Percentiles rank a stretch among this genome's conserved stretches.
Conservation (phyloP, 1,140 invertebrate genomes). For the Psilanteris sp. region DNA sequence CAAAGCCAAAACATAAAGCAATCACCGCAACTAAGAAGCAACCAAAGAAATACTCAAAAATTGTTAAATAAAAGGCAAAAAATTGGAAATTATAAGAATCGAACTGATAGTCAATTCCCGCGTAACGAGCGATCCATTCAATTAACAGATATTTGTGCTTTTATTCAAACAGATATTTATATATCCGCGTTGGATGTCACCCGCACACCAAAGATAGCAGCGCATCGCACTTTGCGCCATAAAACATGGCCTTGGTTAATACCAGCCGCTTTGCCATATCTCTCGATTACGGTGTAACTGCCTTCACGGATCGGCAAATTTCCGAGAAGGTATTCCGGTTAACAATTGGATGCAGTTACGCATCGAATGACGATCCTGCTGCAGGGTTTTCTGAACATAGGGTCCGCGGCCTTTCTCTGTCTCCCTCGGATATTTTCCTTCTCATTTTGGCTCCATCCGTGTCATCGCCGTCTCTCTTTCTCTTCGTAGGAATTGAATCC, state of each 20-base stretch:
- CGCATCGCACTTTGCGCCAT: constrained; percentile 62
- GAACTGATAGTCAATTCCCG: too few species aligned
- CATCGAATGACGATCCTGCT: constrained; percentile 68
- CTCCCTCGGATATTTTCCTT: constrained; percentile 14
- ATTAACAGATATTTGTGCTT: too few species aligned
- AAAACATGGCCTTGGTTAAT: constrained; percentile 68
- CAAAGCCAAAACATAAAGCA: too few species aligned
- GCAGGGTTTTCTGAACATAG: constrained; percentile 40
- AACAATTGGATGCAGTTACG: constrained; percentile 74
- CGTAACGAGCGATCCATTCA: too few species aligned
- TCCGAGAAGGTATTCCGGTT: constrained; percentile 66
- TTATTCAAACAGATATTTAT: too few species aligned
- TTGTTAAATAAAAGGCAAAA: too few species aligned
- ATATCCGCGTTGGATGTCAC: constrained; percentile 29
- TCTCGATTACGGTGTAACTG: constrained; percentile 54
- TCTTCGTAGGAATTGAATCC: constrained; percentile 48
- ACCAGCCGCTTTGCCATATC: constrained; percentile 46
- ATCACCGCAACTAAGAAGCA: too few species aligned
- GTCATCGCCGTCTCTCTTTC: constrained; percentile 2
- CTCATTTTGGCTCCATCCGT: neutral
- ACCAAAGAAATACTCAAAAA: too few species aligned
- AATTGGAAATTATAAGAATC: too few species aligned
- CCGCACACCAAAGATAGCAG: constrained; percentile 28
- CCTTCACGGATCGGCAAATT: constrained; percentile 63
- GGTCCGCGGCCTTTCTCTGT: constrained; percentile 33